Conservation (phyloP, 2,797 vertebrate species). For the Perodicticus potto region DNA sequence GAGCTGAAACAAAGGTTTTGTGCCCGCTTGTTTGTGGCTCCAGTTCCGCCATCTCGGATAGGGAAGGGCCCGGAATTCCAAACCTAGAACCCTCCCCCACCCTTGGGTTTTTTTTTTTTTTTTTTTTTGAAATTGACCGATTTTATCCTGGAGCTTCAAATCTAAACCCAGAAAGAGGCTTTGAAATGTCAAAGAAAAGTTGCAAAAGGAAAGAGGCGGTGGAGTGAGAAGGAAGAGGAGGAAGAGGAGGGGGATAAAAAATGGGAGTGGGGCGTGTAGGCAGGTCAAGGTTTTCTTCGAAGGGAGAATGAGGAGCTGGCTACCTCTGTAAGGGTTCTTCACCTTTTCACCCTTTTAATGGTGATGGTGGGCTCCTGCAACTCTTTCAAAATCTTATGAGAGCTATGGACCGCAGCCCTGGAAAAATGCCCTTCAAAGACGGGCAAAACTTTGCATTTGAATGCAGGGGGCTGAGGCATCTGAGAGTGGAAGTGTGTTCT, state of each 20-base stretch:
- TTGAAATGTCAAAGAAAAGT: conserved; percentile 77
- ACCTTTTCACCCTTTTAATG: conserved; percentile 44
- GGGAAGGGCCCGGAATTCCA: conserved; percentile 33
- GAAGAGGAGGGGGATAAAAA: not conserved
- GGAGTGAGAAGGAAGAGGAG: not conserved
- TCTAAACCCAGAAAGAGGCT: conserved; percentile 80
- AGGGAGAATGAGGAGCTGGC: not conserved
- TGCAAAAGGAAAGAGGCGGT: conserved; percentile 56
- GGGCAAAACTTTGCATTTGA: not conserved
- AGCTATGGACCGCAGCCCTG: not conserved
- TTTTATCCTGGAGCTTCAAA: conserved; percentile 79
- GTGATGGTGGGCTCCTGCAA: not conserved
- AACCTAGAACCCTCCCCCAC: not conserved
- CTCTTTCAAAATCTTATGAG: conserved; percentile 9
- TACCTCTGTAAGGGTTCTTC: not conserved
- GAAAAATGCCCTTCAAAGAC: not conserved
- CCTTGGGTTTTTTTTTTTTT: not conserved
- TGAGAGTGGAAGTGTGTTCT: not conserved
- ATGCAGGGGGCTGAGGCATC: not conserved
- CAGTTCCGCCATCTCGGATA: not conserved
- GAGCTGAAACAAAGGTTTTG: not conserved
- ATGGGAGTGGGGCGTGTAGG: not conserved
- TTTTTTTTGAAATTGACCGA: conserved; percentile 73
- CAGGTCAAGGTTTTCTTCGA: not conserved
- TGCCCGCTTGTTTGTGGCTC: not conserved